phyloP scores from a whole-genome alignment of 2,888 invertebrate genomes.

The Phaedon cochleariae region DNA sequence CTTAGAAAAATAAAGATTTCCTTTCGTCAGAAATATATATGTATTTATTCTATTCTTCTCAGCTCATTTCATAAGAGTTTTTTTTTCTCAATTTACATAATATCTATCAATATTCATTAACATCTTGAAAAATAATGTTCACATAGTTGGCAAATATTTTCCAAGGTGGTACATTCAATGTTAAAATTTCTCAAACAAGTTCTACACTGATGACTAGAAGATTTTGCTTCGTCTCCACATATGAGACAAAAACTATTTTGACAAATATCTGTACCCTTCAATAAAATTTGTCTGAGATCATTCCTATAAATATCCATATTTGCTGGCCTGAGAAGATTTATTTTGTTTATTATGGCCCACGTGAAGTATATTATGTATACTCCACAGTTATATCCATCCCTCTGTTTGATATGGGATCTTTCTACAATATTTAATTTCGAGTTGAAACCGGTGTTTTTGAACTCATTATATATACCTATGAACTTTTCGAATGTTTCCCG shows the following conservation, averaged over 20 bases:
- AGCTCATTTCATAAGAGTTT: too few species aligned
- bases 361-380: too few species aligned
- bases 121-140: neutral
- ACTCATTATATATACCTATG: neutral
- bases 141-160: constrained; percentile 2
- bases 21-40: too few species aligned
- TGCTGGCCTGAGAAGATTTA: too few species aligned
- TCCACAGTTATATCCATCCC: too few species aligned
- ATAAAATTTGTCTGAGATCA: neutral
- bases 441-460: neutral
- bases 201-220: neutral
- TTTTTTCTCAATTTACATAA: too few species aligned
- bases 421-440: too few species aligned
- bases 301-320: neutral
- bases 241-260: constrained; percentile 2
- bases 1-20: too few species aligned
- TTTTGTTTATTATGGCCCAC: too few species aligned
- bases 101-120: too few species aligned
- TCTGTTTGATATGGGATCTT: too few species aligned
- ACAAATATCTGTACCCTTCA: neutral
- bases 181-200: neutral
- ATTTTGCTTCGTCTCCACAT: neutral
- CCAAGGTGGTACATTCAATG: neutral
- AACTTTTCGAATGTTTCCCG: neutral
- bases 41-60: too few species aligned